These are phyloP conservation scores for Halocynthia roretzi DNA, from an alignment of 23 tunicate genomes.

Conservation along the genomic window DNA sequence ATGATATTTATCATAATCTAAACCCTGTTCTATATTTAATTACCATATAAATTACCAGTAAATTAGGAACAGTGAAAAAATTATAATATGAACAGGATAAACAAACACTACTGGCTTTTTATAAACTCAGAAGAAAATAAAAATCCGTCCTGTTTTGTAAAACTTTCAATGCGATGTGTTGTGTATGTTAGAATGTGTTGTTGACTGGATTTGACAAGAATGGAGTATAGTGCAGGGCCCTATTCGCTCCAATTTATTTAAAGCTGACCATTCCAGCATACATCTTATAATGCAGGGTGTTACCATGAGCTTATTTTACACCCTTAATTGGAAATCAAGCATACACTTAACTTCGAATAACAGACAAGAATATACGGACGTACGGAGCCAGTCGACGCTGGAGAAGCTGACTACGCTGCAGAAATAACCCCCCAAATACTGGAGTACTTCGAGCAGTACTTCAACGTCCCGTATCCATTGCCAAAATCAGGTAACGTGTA, in stretches of 20 bases:
- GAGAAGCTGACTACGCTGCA: slow-evolving; percentile 52
- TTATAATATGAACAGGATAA: no score
- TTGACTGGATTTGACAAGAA: background rate
- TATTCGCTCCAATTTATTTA: background rate
- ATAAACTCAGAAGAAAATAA: no score
- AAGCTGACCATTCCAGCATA: no score
- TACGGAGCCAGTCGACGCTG: slow-evolving; percentile 32
- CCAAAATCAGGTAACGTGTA: slow-evolving; percentile 73
- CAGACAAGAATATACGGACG: slow-evolving; percentile 80
- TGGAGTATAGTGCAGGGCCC: background rate
- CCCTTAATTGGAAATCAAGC: background rate
- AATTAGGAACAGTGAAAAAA: no score
- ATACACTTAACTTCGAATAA: background rate
- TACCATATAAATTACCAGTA: no score
- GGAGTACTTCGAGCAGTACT: slow-evolving; percentile 34
- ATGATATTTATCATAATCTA: no score
- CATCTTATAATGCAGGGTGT: no score
- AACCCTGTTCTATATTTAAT: no score
- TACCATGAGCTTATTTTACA: no score
- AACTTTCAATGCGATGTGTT: background rate
- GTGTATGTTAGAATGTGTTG: background rate
- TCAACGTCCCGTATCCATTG: slow-evolving; percentile 44
- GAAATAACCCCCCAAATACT: slow-evolving; percentile 35
- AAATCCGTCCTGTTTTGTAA: no score
- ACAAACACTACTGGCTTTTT: no score